A percentile compares a stretch with the other conserved stretches of the same genome.
Evolutionary conservation across 2,113 vertebrate species (phyloP).

Genomic region (Electrona antarctica): DNA sequence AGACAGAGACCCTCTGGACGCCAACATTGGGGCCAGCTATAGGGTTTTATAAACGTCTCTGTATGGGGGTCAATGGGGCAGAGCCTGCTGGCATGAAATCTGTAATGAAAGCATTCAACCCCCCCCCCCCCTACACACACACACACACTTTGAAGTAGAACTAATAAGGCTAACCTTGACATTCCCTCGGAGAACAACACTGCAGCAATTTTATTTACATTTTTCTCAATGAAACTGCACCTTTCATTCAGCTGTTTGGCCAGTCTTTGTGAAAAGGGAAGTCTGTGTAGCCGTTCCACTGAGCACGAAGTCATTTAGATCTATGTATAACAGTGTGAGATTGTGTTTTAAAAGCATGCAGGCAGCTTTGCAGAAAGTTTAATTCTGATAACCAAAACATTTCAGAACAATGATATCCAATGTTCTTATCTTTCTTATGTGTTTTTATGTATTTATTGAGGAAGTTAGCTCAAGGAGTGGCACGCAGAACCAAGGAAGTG

Average conservation of each 20-base stretch:
- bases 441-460: slow-evolving; percentile 7
- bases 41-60: slow-evolving; percentile 38
- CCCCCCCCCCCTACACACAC: not conserved
- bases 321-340: slow-evolving; percentile 8
- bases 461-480: not conserved
- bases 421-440: not conserved
- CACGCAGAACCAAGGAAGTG: not conserved
- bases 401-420: not conserved
- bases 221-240: slow-evolving; percentile 71
- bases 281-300: slow-evolving; percentile 37
- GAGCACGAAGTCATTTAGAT: slow-evolving; percentile 35
- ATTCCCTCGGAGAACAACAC: slow-evolving; percentile 68
- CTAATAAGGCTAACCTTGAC: slow-evolving; percentile 73
- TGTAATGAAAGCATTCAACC: slow-evolving; percentile 55
- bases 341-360: not conserved
- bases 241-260: slow-evolving; percentile 71
- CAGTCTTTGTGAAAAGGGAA: slow-evolving; percentile 37
- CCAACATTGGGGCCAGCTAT: slow-evolving; percentile 14
- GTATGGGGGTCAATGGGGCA: slow-evolving; percentile 31
- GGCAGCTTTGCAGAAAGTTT: slow-evolving; percentile 25
- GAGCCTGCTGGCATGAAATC: slow-evolving; percentile 53
- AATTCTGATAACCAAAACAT: slow-evolving; percentile 6
- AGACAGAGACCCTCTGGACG: slow-evolving; percentile 21
- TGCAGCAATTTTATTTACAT: slow-evolving; percentile 54
- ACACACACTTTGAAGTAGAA: slow-evolving; percentile 64